Evolutionary conservation across 2,797 vertebrate genomes (phyloP).

Genomic region (Semaprochilodus insignis): DNA sequence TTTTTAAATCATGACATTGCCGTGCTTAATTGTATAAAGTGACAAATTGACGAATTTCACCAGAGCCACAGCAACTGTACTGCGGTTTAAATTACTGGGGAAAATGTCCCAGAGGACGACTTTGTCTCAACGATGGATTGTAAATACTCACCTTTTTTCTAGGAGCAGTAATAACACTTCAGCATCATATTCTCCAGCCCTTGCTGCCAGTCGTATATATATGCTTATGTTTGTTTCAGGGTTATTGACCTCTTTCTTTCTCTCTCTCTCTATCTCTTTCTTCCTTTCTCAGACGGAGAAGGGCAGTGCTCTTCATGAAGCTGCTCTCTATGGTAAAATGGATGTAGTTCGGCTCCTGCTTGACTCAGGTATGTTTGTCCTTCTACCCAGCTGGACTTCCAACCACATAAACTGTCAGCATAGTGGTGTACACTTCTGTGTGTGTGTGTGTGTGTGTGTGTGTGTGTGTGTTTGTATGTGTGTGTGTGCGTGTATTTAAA

Average conservation of each 20-base stretch:
- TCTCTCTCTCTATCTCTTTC: slow-evolving; percentile 25
- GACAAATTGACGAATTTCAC: background rate
- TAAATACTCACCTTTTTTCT: background rate
- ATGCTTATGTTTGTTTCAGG: background rate
- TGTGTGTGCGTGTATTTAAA: background rate
- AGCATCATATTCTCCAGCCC: background rate
- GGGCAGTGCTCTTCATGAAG: slow-evolving; percentile 95
- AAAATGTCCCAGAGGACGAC: slow-evolving; percentile 25
- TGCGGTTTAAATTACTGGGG: too few relatives aligned
- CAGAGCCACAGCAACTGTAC: too few relatives aligned
- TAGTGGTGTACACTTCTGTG: background rate
- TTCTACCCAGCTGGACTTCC: too few relatives aligned
- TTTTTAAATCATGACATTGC: background rate
- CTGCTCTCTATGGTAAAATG: slow-evolving; percentile 95
- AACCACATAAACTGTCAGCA: too few relatives aligned
- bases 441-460: slow-evolving; percentile 10
- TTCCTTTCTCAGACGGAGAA: slow-evolving; percentile 89
- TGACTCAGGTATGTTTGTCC: slow-evolving; percentile 86
- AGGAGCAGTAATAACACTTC: slow-evolving; percentile 5
- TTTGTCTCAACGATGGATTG: slow-evolving; percentile 26
- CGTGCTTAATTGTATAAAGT: slow-evolving; percentile 26
- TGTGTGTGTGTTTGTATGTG: too few relatives aligned
- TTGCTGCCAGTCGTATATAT: background rate
- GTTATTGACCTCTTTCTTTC: background rate
- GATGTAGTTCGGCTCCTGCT: slow-evolving; percentile 94